phyloP scores from a whole-genome alignment of 2,113 vertebrate genomes.

The Microcebus lehilahytsara region DNA sequence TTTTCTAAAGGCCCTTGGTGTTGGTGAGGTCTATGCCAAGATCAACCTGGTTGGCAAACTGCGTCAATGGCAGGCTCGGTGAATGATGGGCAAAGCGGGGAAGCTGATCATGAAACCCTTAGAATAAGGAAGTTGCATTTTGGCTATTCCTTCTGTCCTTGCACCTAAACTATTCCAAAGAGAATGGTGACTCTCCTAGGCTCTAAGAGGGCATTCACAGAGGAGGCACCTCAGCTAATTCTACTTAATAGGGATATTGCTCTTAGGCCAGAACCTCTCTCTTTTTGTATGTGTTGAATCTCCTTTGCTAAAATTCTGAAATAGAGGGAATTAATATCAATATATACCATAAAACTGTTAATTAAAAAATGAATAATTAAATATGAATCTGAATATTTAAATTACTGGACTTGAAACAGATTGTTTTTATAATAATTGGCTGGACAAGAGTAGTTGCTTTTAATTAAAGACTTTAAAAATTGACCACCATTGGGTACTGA shows the following conservation, averaged over 20 bases:
- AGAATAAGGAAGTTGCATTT: neutral
- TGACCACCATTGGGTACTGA: neutral
- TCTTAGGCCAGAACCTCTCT: neutral
- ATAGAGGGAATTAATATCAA: neutral
- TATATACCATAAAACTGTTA: neutral
- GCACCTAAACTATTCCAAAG: neutral
- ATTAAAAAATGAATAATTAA: conserved; percentile 32
- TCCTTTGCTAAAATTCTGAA: neutral
- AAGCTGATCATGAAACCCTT: neutral
- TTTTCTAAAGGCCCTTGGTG: conserved; percentile 11
- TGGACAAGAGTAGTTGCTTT: neutral
- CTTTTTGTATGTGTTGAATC: neutral
- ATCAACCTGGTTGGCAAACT: neutral
- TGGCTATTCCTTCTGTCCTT: neutral
- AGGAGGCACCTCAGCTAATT: neutral
- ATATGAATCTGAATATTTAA: conserved; percentile 10
- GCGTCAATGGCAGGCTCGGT: neutral
- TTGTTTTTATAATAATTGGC: neutral
- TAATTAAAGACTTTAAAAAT: neutral
- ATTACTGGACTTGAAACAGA: neutral
- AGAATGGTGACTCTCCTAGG: neutral
- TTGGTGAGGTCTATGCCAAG: neutral
- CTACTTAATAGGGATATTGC: neutral
- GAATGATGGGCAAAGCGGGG: neutral
- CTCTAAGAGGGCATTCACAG: neutral